Base-by-base conservation (phyloP, 2,888 invertebrate species). In the Candidula unifasciata region DNA sequence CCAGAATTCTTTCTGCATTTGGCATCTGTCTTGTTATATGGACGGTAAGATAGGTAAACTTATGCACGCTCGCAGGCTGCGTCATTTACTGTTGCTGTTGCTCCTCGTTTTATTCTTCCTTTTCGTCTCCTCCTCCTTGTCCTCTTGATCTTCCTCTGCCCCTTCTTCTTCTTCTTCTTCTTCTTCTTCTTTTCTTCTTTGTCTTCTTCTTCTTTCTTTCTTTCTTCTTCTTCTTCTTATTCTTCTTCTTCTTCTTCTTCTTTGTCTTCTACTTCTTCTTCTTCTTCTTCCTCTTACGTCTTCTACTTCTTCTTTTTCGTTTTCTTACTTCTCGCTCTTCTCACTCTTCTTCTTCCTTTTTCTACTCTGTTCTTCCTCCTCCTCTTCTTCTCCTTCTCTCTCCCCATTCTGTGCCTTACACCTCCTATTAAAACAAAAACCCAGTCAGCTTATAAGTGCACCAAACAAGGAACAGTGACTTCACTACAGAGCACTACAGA, bases 141-240 rank as follows among this genome's bases (percentile, higher is more conserved):
- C 68, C 30, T 57, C 54, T 68, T 68, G 37, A 66, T 68, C 66
- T 57, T 80, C 80, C 66, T 57, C 66, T 68, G 66, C 30, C 35
- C 66, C 33, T 27, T 80, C 68, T 78, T 30, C 57, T 60, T 60
- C 30, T 78, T 30, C 57, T 60, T 60, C 64, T 60, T 44, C 24
- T 33, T 27, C 24, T 60, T 33, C 57, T 16, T 78, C 30, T 78
- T 30, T n/a, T n/a, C n/a, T n/a, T n/a, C n/a, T n/a, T n/a, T n/a
- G 27, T 13, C 0, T 21, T 33, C 30, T 60, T 68, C 52, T 66
- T 27, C 66, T 68, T 80, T 37, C 66, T 44, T 66, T 57, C 66
- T 68, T 80, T 57, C 57, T 68, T 80, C 68, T 80, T 68, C 66
- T 57, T 80, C 80, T 80, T 57, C 66, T 37, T 80, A 16, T 80